Evolutionary conservation across 2,797 vertebrate genomes (phyloP).

Genomic region (Apogon hyalosoma): DNA sequence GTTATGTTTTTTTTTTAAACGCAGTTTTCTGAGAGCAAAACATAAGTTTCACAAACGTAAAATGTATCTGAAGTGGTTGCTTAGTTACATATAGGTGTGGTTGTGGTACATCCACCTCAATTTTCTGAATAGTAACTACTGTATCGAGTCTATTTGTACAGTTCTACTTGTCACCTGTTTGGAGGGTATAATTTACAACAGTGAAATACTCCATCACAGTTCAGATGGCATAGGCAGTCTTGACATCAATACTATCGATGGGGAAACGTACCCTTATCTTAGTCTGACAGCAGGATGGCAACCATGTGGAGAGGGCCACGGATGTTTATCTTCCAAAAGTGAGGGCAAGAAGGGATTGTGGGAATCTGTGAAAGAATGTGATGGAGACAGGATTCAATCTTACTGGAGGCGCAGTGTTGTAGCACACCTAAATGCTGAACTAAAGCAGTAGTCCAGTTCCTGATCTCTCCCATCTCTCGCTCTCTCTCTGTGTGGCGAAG

Average conservation of each 20-base stretch:
- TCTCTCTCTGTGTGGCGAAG: slow-evolving; percentile 31
- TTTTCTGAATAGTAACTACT: slow-evolving; percentile 23
- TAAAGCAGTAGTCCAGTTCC: slow-evolving; percentile 30
- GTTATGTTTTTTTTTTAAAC: background rate
- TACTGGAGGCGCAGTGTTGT: slow-evolving; percentile 34
- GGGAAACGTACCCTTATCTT: slow-evolving; percentile 69
- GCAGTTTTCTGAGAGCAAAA: background rate
- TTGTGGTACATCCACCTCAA: slow-evolving; percentile 6
- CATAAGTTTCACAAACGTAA: background rate
- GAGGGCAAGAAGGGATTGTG: slow-evolving; percentile 27
- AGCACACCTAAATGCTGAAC: slow-evolving; percentile 24
- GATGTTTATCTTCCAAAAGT: slow-evolving; percentile 68
- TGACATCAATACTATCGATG: slow-evolving; percentile 71
- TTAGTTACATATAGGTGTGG: background rate
- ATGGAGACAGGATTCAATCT: slow-evolving; percentile 29
- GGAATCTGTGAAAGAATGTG: slow-evolving; percentile 20
- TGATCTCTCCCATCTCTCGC: slow-evolving; percentile 24
- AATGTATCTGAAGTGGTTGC: background rate
- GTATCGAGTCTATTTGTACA: slow-evolving; percentile 27
- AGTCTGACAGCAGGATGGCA: slow-evolving; percentile 62
- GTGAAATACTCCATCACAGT: slow-evolving; percentile 60
- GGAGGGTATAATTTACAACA: slow-evolving; percentile 56
- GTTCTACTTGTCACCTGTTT: slow-evolving; percentile 48
- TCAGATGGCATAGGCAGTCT: slow-evolving; percentile 50
- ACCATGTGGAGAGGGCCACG: slow-evolving; percentile 33